Percentiles rank a stretch among this genome's conserved stretches.
These are phyloP conservation scores for Diplazon laetatorius DNA, from an alignment of 2,888 invertebrate species.

Conservation along the genomic window DNA sequence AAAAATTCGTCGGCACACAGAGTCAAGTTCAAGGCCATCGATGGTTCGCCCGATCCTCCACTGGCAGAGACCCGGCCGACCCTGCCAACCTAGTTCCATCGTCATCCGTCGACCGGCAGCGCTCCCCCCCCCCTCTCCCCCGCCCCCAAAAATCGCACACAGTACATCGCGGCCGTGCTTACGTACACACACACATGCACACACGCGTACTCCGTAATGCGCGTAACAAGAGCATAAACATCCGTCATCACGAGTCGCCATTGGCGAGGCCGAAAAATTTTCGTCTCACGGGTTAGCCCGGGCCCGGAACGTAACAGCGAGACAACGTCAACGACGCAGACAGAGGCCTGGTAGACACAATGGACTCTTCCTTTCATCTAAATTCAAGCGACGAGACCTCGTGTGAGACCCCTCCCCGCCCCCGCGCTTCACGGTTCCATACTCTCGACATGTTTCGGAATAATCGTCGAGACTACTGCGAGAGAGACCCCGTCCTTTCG, in stretches of 20 bases:
- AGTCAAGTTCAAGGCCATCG: slow-evolving; percentile 80
- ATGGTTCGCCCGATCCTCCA: slow-evolving; percentile 53
- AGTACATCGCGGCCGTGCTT: slow-evolving; percentile 14
- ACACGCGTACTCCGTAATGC: slow-evolving; percentile 10
- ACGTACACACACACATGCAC: no score
- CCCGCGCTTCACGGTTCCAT: no score
- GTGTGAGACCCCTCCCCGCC: neutral
- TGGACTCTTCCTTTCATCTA: slow-evolving; percentile 4
- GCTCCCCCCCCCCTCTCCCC: slow-evolving; percentile 38
- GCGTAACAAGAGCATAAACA: slow-evolving; percentile 10
- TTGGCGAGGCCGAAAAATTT: neutral
- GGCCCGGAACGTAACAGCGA: neutral
- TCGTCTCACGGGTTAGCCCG: neutral
- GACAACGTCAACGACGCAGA: neutral
- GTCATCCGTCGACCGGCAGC: slow-evolving; percentile 19
- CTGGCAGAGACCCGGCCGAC: slow-evolving; percentile 46
- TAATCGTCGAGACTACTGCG: neutral
- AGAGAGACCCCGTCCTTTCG: no score
- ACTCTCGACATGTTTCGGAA: neutral
- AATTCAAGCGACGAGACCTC: slow-evolving; percentile 6
- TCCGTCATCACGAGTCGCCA: neutral
- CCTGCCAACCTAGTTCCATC: slow-evolving; percentile 47
- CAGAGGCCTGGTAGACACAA: neutral
- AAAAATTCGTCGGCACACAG: slow-evolving; percentile 74
- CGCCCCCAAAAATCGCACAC: slow-evolving; percentile 63